These are phyloP conservation scores for Epinotia demarniana DNA, from an alignment of 2,888 invertebrate species.

Conservation along the genomic window DNA sequence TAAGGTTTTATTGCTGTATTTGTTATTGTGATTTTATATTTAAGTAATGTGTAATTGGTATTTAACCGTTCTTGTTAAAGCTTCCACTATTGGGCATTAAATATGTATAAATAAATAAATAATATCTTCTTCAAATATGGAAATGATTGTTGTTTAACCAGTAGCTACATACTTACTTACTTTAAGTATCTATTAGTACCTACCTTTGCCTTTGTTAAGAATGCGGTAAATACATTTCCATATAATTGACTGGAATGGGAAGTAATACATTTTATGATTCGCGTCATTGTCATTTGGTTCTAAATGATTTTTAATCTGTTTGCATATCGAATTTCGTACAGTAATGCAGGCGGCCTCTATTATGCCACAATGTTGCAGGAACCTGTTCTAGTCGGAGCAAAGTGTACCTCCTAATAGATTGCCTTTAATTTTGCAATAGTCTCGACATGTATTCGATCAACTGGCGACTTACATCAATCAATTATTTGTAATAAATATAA, in stretches of 20 bases:
- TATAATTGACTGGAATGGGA: constrained; percentile 9
- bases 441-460: constrained; percentile 2
- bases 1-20: no score
- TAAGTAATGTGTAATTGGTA: no score
- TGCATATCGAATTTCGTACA: constrained; percentile 50
- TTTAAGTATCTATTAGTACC: no score
- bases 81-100: no score
- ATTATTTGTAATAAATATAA: background rate
- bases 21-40: no score
- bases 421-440: constrained; percentile 25
- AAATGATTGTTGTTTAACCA: no score
- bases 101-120: no score
- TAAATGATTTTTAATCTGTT: constrained; percentile 39
- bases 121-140: no score
- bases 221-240: constrained; percentile 17
- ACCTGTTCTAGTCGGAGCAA: constrained; percentile 54
- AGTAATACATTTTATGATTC: constrained; percentile 27
- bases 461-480: constrained; percentile 4
- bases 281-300: constrained; percentile 17
- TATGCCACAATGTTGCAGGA: constrained; percentile 62
- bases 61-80: no score
- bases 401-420: constrained; percentile 34
- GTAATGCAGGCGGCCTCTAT: constrained; percentile 59
- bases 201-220: background rate
- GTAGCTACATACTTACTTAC: no score